Percentiles rank a stretch among this genome's conserved stretches.
Evolutionary conservation across 2,797 vertebrate species (phyloP).

Genomic region (Peromyscus melanophrys): DNA sequence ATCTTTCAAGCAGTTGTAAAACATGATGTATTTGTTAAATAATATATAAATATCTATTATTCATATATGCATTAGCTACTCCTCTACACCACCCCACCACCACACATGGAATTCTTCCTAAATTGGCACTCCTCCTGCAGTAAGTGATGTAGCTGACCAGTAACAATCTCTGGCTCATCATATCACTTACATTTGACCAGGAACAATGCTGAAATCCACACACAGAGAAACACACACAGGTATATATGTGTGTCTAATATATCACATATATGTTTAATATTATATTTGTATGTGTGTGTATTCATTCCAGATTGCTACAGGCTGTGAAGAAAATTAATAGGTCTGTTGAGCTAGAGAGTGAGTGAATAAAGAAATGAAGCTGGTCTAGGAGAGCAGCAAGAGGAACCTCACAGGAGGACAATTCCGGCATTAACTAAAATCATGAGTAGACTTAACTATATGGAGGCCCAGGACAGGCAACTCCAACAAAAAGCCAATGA

Average conservation of each 20-base stretch:
- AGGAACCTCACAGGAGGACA: neutral
- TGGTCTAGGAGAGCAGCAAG: neutral
- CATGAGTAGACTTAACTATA: neutral
- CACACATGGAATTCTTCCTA: neutral
- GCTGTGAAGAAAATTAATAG: neutral
- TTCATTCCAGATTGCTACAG: neutral
- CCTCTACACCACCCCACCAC: accelerated
- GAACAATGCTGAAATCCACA: neutral
- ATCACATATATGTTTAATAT: neutral
- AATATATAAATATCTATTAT: neutral
- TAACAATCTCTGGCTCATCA: neutral
- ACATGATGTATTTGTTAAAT: neutral
- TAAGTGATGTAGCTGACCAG: neutral
- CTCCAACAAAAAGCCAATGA: neutral
- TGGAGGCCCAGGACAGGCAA: neutral
- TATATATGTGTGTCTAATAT: neutral
- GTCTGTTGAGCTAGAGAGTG: neutral
- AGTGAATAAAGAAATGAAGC: neutral
- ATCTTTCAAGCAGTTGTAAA: neutral
- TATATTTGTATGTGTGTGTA: neutral
- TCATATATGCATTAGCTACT: neutral
- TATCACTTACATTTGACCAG: neutral
- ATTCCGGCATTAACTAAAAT: neutral
- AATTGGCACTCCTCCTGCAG: neutral
- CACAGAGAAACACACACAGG: neutral